Evolutionary conservation across 2,797 vertebrate genomes (phyloP), one percentile per base, ranked within the genome.

Genomic region (Staurois parvus): DNA sequence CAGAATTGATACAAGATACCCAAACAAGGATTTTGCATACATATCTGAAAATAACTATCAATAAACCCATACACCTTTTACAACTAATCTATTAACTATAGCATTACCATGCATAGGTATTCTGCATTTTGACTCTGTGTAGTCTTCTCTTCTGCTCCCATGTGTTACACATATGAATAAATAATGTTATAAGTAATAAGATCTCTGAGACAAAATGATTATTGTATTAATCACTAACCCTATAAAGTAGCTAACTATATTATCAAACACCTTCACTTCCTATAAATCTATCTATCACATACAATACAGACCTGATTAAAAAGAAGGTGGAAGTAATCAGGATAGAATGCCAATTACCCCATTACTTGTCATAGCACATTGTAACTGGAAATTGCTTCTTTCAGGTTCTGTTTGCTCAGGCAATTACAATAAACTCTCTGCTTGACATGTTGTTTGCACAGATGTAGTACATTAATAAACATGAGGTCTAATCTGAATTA

Each of bases 311-410:
- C 93, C 94, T 95, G 94, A 95, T 95, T 96, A 95, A 95, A 95
- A 96, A 91, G 95, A 95, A 95, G 94, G 94, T 95, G 91, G 94
- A 93, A 93, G 91, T 91, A 96, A 96, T 95, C 94, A 96, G 95
- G 93, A 95, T 91, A 92, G 97, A 99, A 98, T 98, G 97, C 96
- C 97, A 97, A 97, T 96, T 97, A 96, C 96, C 98, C 99, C 97
- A 99, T 99, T 98, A 98, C 97, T 97, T 97, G 97, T 97, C 97
- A 96, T 95, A 92, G 96, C 97, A 96, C 97, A 99, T 97, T 99
- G 98, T 98, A 98, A 97, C 97, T 98, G 97, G 97, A 99, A 99
- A 99, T 99, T 99, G 97, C 97, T 99, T 99, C 97, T 99, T 99
- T 98, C 97, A 97, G 97, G 96, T 99, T 99, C 97, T 99, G 98